Evolutionary conservation across 2,888 invertebrate species (phyloP), one percentile per base, ranked within the genome.

Genomic region (Pyrgus malvae): DNA sequence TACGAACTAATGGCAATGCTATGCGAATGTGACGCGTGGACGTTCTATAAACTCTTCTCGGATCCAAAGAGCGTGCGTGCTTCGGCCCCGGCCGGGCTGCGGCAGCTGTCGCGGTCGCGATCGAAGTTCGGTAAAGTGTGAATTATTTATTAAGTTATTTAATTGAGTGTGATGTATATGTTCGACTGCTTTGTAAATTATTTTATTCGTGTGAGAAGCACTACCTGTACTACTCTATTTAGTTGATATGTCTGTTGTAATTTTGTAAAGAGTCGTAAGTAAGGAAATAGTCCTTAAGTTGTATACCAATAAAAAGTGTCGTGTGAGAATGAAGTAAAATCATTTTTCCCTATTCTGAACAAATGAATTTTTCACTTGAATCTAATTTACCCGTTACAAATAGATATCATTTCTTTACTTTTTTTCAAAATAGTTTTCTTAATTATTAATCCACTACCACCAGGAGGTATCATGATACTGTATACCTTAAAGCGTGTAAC

Each of bases 231-330:
- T 83, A 83, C 80, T 69, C 80, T 82, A 79, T 82, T 72, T 83
- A 87, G 88, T 87, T 81, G 85, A 80, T 87, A 85, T 75, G 83
- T 83, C 86, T 82, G 86, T 87, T 89, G 89, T 90, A 89, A 87
- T 89, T 84, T 89, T 90, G 89, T 90, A 90, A 90, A 90, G 90
- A 89, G 88, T 89, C 89, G 87, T 88, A 85, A 82, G 81, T 85
- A 87, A 89, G 86, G 71, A 74, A 63, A 68, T 79, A 84, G 82
- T 75, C 68, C 65, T 53, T 90, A 88, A 86, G 89, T 82, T 85
- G 70, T 85, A 82, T 88, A 90, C 88, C 87, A 87, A 88, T 86
- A 76, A 83, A 83, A 80, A 74, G 78, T 84, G 84, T 85, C 81
- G 86, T 82, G 88, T 83, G 86, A 78, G 79, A 81, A 75, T 72